These are phyloP conservation scores for Cotesia vestalis DNA, from an alignment of 1,140 invertebrate species.

Conservation along the genomic window DNA sequence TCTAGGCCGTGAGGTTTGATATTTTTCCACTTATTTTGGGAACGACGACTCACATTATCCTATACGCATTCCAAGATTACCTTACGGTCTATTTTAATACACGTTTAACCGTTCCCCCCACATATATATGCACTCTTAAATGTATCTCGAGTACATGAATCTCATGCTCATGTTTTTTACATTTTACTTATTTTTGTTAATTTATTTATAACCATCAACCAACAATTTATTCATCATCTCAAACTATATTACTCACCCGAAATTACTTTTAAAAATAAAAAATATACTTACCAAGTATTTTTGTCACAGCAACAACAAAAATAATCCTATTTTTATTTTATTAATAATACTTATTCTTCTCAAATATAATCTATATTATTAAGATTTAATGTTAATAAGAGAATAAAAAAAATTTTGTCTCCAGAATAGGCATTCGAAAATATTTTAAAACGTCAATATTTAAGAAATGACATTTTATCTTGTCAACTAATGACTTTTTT, in stretches of 20 bases:
- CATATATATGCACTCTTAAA: slow-evolving; percentile 13
- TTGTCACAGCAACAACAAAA: not conserved
- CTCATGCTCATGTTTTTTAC: not conserved
- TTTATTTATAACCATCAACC: not conserved
- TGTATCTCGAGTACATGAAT: slow-evolving; percentile 8
- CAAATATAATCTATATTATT: too few relatives aligned
- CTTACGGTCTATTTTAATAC: slow-evolving; percentile 59
- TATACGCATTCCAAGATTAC: slow-evolving; percentile 56
- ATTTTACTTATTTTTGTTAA: not conserved
- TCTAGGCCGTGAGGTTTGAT: slow-evolving; percentile 44
- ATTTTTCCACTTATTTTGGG: slow-evolving; percentile 60
- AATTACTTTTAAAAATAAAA: too few relatives aligned
- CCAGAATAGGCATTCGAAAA: too few relatives aligned
- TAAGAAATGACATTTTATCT: too few relatives aligned
- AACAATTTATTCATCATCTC: not conserved
- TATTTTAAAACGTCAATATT: too few relatives aligned
- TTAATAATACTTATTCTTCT: too few relatives aligned
- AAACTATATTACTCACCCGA: too few relatives aligned
- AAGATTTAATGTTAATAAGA: too few relatives aligned
- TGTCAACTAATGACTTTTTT: too few relatives aligned
- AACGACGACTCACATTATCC: slow-evolving; percentile 57
- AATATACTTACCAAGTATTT: slow-evolving; percentile 2
- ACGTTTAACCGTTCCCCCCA: slow-evolving; percentile 18
- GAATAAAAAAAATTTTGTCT: too few relatives aligned
- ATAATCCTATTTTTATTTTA: too few relatives aligned